Evolutionary conservation across 2,113 vertebrate genomes (phyloP), one percentile per base, ranked within the genome.

Genomic region (Ameiurus melas): DNA sequence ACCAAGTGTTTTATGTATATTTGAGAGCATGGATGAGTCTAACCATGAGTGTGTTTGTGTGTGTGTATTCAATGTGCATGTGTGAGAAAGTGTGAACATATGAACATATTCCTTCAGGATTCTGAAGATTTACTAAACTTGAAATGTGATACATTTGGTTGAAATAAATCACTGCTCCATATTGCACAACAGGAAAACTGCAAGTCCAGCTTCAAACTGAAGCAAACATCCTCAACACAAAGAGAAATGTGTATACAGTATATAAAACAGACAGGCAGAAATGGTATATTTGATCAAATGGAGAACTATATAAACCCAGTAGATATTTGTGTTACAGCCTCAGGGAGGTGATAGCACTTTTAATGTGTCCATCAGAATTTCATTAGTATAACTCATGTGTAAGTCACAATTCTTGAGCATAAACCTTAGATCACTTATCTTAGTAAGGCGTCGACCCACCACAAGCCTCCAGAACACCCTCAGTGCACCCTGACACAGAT

Each of bases 1-100:
- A 91, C 73, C 60, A 77, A 78, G 85, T 75, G 83, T 30, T 85
- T 81, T 88, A 90, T 88, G 87, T 87, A 85, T 88, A 88, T 90
- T 83, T 86, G 73, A 87, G 89, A 87, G 88, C 84, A 77, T 47
- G 80, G 86, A 83, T 51, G 73, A 83, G 80, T 85, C 64, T 86
- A 88, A 88, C 87, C 84, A 89, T 86, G 73, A 84, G 83, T 78
- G 30, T 64, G 84, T 47, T 13, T 84, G 62, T 86, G 57, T 17
- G 43, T 43, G 47, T 53, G 86, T 25, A 19, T 73, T 85, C 17
- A 64, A 33, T 1, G 4, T 57, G 53, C 3, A 12, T 20, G 43
- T 88, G 30, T 33, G 33, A 70, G 43, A 77, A 77, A 51, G 43
- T 60, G 66, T n/a, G 16, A 47, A 73, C 77, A 43, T 43, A 75